Conservation (phyloP, 2,797 vertebrate species). For the Eleutherodactylus coqui region DNA sequence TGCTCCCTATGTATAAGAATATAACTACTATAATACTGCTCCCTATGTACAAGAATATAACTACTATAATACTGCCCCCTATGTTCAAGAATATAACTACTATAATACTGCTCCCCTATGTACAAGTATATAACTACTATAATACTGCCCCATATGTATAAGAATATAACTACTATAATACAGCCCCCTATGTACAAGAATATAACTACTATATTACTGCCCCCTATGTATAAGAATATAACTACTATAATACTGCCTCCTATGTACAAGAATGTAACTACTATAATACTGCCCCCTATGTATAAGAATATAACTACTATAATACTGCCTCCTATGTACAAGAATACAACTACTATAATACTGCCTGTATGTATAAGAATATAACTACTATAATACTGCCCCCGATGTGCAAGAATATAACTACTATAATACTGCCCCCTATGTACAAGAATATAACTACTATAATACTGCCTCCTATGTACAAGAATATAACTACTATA, state of each 20-base stretch:
- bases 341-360: slow-evolving; percentile 4
- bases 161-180: too few species aligned
- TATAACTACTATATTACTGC: background rate
- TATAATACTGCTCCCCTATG: slow-evolving; percentile 11
- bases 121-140: too few species aligned
- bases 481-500: too few species aligned
- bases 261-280: slow-evolving; percentile 12
- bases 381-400: too few species aligned
- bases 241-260: slow-evolving; percentile 14
- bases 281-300: slow-evolving; percentile 6
- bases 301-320: slow-evolving; percentile 1
- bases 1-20: slow-evolving; percentile 2
- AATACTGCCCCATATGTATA: too few species aligned
- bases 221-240: slow-evolving; percentile 4
- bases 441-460: too few species aligned
- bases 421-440: too few species aligned
- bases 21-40: background rate
- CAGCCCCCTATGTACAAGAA: slow-evolving; percentile 8
- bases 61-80: slow-evolving; percentile 9
- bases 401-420: too few species aligned
- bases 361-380: too few species aligned
- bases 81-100: slow-evolving; percentile 11
- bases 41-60: slow-evolving; percentile 8
- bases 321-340: background rate
- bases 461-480: too few species aligned